phyloP scores from a whole-genome alignment of 2,888 invertebrate species.

The Chymomyza fuscimana region DNA sequence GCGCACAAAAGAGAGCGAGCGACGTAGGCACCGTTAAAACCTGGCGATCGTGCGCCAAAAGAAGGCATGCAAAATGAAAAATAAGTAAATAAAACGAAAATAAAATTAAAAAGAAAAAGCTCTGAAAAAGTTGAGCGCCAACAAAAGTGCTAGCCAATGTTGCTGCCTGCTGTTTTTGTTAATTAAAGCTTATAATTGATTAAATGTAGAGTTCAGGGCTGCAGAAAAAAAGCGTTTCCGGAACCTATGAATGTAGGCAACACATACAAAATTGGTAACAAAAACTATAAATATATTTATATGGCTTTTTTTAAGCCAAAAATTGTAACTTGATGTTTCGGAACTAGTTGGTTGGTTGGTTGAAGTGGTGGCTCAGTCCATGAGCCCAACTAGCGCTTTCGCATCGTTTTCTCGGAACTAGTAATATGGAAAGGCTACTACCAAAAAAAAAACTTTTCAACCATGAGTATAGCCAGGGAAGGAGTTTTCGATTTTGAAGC shows the following conservation, averaged over 20 bases:
- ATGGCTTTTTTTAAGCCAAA: no score
- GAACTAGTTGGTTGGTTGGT: no score
- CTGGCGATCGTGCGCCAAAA: constrained; percentile 19
- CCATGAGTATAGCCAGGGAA: no score
- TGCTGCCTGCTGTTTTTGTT: constrained; percentile 27
- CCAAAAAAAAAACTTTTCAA: no score
- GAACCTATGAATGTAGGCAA: background rate
- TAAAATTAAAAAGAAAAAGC: constrained; percentile 21
- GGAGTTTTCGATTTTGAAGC: no score
- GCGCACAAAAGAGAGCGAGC: background rate
- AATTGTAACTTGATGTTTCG: no score
- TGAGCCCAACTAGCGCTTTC: no score
- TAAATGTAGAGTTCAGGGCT: constrained; percentile 50
- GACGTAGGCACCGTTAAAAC: background rate
- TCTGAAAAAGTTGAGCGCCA: constrained; percentile 20
- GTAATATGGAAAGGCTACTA: no score
- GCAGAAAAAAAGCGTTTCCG: background rate
- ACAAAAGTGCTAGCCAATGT: constrained; percentile 4
- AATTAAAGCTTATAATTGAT: constrained; percentile 52
- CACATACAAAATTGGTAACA: background rate
- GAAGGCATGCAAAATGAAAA: constrained; percentile 1
- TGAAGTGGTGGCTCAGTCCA: no score
- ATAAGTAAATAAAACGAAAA: background rate
- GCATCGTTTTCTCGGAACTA: no score
- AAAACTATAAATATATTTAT: no score